These are phyloP conservation scores for Scomberomorus guttatus DNA, from an alignment of 2,797 vertebrate genomes.

Conservation along the genomic window DNA sequence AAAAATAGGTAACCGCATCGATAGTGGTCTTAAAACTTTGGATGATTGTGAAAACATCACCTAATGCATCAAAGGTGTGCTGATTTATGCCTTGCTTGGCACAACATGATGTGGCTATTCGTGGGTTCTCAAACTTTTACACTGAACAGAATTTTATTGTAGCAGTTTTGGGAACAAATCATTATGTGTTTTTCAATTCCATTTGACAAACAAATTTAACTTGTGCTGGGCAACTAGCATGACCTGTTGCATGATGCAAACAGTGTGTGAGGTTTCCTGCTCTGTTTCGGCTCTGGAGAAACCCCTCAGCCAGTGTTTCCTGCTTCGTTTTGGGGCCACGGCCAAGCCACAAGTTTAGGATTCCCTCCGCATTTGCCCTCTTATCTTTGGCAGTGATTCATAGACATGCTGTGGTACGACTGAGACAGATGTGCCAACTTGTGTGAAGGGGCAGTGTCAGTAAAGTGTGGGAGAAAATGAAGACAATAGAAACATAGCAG, in stretches of 20 bases:
- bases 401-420: conserved; percentile 18
- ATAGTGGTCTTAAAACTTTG: not conserved
- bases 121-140: too few species aligned
- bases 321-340: conserved; percentile 31
- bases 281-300: conserved; percentile 35
- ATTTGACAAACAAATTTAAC: too few species aligned
- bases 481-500: not conserved
- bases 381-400: conserved; percentile 61
- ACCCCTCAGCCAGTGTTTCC: conserved; percentile 38
- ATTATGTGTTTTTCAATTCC: too few species aligned
- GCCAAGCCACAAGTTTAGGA: conserved; percentile 66
- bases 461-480: conserved; percentile 12
- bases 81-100: not conserved
- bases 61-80: too few species aligned
- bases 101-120: not conserved
- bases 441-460: conserved; percentile 22
- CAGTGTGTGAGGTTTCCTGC: conserved; percentile 7
- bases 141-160: too few species aligned
- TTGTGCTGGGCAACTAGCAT: not conserved
- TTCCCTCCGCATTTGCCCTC: conserved; percentile 58
- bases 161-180: too few species aligned
- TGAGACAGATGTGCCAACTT: conserved; percentile 33
- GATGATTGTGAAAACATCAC: not conserved
- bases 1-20: not conserved
- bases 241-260: not conserved